Evolutionary conservation across 1,140 invertebrate genomes (phyloP), one percentile per base, ranked within the genome.

Genomic region (Drosophila lacertosa): DNA sequence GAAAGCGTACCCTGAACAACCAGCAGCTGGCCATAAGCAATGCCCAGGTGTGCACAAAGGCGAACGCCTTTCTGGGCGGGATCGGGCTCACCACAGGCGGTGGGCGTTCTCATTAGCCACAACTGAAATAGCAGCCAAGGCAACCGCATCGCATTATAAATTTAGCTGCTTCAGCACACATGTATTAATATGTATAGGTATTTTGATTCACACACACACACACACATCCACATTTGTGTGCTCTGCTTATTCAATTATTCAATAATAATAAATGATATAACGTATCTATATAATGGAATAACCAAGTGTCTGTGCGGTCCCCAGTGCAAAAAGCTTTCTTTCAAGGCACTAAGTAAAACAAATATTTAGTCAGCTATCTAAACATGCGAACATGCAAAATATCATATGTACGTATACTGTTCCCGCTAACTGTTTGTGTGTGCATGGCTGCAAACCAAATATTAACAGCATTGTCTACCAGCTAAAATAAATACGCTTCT

Each of bases 71-170:
- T 22, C 26, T 35, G 39, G 18, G 26, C 26, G 47, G 42, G 39
- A 10, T 29, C 16, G 51, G 64, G 47, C 16, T 48, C 42, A 57
- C 74, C 78, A 51, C 66, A 54, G 53, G 39, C 58, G 53, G 39
- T 54, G 67, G 58, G 24, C 48, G 44, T 71, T 69, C 80, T 84
- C 80, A 83, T 83, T 83, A 83, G 74, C 80, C 81, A 15, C 80
- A 83, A 73, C 79, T 63, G 42, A 10, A 40, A 59, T 44, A 55
- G 18, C 51, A 68, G 60, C 42, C 40, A 40, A 35, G 47, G 63
- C 53, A 63, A 73, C 79, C 65, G 24, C 75, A 83, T 67, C 84
- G 76, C 76, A 83, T 84, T 84, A 83, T 79, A 83, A 79, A 83
- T 83, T 79, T 72, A 84, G 80, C 65, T 75, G 60, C 37, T 62